Evolutionary conservation across 2,113 vertebrate genomes (phyloP).

Genomic region (Coptodon rendalli): DNA sequence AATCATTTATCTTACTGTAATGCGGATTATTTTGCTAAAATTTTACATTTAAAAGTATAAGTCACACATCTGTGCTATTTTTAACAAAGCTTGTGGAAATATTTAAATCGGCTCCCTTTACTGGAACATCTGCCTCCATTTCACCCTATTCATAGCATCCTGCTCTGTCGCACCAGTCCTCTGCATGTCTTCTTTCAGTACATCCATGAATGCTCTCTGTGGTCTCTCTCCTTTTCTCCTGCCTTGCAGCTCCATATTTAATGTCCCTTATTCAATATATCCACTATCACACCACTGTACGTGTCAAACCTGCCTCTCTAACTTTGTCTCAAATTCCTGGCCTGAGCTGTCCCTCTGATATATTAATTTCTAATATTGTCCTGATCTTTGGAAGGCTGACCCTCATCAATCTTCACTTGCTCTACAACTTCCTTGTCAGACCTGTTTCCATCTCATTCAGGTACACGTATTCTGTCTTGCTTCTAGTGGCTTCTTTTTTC

Average conservation of each 20-base stretch:
- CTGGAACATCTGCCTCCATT: neutral
- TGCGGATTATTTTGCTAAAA: neutral
- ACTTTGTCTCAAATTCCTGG: neutral
- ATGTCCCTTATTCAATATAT: neutral
- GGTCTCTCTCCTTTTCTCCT: neutral
- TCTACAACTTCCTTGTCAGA: neutral
- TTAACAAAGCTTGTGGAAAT: neutral
- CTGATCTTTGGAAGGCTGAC: neutral
- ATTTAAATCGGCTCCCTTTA: neutral
- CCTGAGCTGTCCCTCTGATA: neutral
- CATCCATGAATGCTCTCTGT: neutral
- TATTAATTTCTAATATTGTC: neutral
- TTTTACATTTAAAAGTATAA: neutral
- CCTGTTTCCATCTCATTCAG: neutral
- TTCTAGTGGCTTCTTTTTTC: neutral
- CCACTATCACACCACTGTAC: fast-evolving
- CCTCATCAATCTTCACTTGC: neutral
- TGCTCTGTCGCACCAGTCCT: neutral
- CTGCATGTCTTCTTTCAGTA: neutral
- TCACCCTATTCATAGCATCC: neutral
- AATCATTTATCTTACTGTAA: neutral
- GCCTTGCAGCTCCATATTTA: neutral
- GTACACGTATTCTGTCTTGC: neutral
- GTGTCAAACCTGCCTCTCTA: neutral
- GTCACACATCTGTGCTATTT: neutral